Evolutionary conservation across 2,797 vertebrate genomes (phyloP), one percentile per base, ranked within the genome.

Genomic region (Neomorphus geoffroyi): DNA sequence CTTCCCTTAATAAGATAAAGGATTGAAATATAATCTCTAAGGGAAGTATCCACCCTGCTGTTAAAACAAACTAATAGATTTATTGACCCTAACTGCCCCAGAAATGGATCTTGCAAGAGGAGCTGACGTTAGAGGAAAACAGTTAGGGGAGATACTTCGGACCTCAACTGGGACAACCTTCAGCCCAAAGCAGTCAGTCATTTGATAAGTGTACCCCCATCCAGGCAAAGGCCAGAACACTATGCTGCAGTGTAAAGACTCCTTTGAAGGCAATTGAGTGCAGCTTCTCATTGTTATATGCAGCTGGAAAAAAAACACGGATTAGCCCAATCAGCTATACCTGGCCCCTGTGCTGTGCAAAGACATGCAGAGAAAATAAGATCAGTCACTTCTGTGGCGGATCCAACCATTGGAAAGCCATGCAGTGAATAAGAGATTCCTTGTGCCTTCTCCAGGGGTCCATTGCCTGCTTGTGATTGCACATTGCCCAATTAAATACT

Each of bases 1-100:
- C 94, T 93, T 93, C 88, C 87, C 70, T 93, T 96, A 97, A 92
- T 79, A 81, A 96, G 85, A 95, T 95, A 84, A 86, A 96, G 82
- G 72, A 86, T 11, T 79, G 84, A 75, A 92, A 91, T 75, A 70
- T 43, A 86, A 91, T 73, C 90, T 81, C 35, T 6, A 53, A 75
- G 51, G 80, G 90, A 96, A 92, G 56, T 74, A 77, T 46, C 92
- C 66, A 64, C 73, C 69, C 91, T 66, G 57, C 73, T 77, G 56
- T 90, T 93, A 84, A 94, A 88, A 82, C 51, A 73, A 92, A 70
- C 72, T 12, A 62, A 88, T 21, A 43, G 82, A 86, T 62, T 82
- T 77, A 80, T 37, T 67, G 75, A 88, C 73, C 74, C n/a, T 73
- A 22, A 11, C 7, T 75, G 48, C 64, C 60, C 23, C 48, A 53